These are phyloP conservation scores for Lamprotornis superbus DNA, from an alignment of 2,113 vertebrate species.

Conservation along the genomic window DNA sequence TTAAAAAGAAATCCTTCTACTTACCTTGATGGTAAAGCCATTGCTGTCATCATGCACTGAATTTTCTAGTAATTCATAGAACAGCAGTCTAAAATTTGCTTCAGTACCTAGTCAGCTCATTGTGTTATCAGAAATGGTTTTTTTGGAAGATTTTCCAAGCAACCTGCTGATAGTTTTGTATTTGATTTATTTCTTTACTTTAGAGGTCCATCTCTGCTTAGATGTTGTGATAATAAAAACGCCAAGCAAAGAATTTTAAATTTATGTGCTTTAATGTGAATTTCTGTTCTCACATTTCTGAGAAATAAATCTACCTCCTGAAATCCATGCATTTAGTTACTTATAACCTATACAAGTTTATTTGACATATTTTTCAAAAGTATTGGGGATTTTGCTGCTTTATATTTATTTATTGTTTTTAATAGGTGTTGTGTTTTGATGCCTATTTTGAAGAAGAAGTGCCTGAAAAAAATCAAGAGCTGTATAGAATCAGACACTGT, in stretches of 20 bases:
- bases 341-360: slow-evolving; percentile 2
- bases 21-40: not conserved
- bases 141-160: slow-evolving; percentile 8
- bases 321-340: not conserved
- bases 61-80: slow-evolving; percentile 2
- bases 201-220: slow-evolving; percentile 6
- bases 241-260: not conserved
- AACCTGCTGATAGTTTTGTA: slow-evolving; percentile 25
- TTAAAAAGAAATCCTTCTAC: not conserved
- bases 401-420: slow-evolving; percentile 57
- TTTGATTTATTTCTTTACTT: slow-evolving; percentile 51
- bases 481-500: slow-evolving; percentile 81
- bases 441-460: slow-evolving; percentile 86
- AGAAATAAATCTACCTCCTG: not conserved
- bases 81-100: slow-evolving; percentile 21
- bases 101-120: not conserved
- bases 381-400: slow-evolving; percentile 34
- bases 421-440: slow-evolving; percentile 86
- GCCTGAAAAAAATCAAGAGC: slow-evolving; percentile 76
- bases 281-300: slow-evolving; percentile 4
- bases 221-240: slow-evolving; percentile 45
- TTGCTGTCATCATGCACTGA: not conserved
- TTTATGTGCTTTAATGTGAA: slow-evolving; percentile 15
- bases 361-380: slow-evolving; percentile 17
- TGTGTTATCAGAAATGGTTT: slow-evolving; percentile 26